Base-by-base conservation (phyloP, 1,140 invertebrate genomes). In the Leguminivora glycinivorella region DNA sequence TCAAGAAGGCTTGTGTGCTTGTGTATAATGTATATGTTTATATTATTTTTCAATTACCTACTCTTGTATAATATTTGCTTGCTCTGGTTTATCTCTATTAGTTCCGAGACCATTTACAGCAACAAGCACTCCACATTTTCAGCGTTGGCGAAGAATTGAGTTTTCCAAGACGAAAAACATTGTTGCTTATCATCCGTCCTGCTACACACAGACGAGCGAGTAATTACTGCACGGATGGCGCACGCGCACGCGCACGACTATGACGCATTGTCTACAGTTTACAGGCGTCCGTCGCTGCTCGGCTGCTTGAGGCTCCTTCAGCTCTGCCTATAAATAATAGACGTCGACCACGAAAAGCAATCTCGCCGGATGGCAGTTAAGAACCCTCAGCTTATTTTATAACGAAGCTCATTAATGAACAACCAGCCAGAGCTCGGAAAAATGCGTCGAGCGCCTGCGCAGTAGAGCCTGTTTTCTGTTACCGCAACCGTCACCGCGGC, bases 321-420 rank as follows among this genome's bases (percentile, higher is more conserved):
- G 72, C 79, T 79, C 76, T 69, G 70, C 70, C 72, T 79, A 83
- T 83, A 83, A 83, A 83, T 79, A 79, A 81, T 81, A 78, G 75
- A 80, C 69, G 68, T 73, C 75, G 75, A 77, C 78, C 84, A 83
- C 87, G 85, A 88, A 89, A 87, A 86, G 83, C 85, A 89, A 89
- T 89, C 83, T 84, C 80, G 73, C 78, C 71, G 80, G 80, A 81
- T 88, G 84, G 84, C 82, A 88, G 84, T 83, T 89, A 84, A 88
- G 72, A 75, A 82, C 82, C 78, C 77, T 83, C 81, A 80, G 75
- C 75, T 84, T 83, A 85, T 83, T 87, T 87, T 90, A 88, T 85
- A 88, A 86, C 83, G 82, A 82, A 83, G 75, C 81, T 85, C 84
- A 84, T 87, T 87, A 87, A 88, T 83, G 77, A 81, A 74, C 66